phyloP scores from a whole-genome alignment of 2,888 invertebrate genomes.

The Monoplex corrugatus region DNA sequence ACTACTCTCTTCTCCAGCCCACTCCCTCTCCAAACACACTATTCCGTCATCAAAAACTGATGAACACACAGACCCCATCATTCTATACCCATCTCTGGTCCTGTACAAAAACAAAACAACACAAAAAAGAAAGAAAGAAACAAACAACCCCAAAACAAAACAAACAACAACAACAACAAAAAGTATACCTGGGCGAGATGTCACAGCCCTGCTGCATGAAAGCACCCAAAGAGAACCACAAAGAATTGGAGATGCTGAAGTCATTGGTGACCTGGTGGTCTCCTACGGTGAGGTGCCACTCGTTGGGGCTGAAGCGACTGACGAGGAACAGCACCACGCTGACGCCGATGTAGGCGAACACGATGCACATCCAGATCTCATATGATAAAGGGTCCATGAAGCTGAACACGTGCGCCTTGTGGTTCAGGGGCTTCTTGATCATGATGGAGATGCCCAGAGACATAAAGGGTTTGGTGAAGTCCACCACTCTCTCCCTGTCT shows the following conservation, averaged over 20 bases:
- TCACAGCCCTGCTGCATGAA: constrained; percentile 99
- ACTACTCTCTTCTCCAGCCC: no score
- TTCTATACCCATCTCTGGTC: no score
- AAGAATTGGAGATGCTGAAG: constrained; percentile 96
- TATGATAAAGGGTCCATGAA: constrained; percentile 98
- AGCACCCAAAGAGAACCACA: constrained; percentile 98
- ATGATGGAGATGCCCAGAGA: constrained; percentile 97
- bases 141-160: no score
- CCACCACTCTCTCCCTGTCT: constrained; percentile 95
- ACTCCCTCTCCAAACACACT: no score
- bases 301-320: constrained; percentile 97
- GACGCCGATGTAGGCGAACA: constrained; percentile 96
- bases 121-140: no score
- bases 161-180: no score
- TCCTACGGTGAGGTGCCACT: constrained; percentile 87
- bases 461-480: constrained; percentile 99
- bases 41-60: no score
- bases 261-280: constrained; percentile 76
- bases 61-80: no score
- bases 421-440: constrained; percentile 95
- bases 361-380: constrained; percentile 96
- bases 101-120: no score
- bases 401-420: constrained; percentile 96
- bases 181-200: constrained; percentile 91
- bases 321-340: constrained; percentile 99